phyloP scores from a whole-genome alignment of 1,140 invertebrate species.

The Palaemon carinicauda region DNA sequence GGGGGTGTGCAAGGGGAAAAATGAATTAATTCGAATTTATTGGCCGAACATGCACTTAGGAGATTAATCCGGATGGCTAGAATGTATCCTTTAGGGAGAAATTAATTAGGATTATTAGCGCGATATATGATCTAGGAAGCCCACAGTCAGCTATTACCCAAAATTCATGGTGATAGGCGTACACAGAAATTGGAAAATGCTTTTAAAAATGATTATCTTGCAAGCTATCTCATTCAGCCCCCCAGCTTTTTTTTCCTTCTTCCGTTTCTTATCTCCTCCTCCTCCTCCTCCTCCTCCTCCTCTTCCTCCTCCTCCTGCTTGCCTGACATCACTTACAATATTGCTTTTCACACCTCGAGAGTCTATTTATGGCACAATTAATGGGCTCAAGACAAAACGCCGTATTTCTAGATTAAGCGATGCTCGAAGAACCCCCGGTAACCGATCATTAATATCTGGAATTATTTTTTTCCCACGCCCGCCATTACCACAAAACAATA shows the following conservation, averaged over 20 bases:
- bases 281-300: too few relatives aligned
- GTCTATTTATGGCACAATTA: too few relatives aligned
- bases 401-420: too few relatives aligned
- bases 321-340: too few relatives aligned
- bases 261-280: background rate
- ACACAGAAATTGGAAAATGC: background rate
- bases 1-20: background rate
- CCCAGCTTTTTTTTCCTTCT: background rate
- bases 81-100: constrained; percentile 31
- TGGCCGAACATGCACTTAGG: constrained; percentile 54
- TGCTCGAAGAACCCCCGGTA: too few relatives aligned
- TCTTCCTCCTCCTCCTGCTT: too few relatives aligned
- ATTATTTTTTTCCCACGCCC: too few relatives aligned
- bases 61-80: constrained; percentile 54
- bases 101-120: constrained; percentile 55
- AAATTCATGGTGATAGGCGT: background rate
- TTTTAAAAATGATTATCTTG: background rate
- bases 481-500: too few relatives aligned
- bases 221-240: too few relatives aligned
- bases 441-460: too few relatives aligned
- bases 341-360: too few relatives aligned
- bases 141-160: background rate
- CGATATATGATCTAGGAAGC: background rate
- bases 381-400: too few relatives aligned
- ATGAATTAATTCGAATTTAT: constrained; percentile 55